Percentiles rank a stretch among this genome's conserved stretches.
phyloP scores from a whole-genome alignment of 2,888 invertebrate species.

The Luperina nickerlii region DNA sequence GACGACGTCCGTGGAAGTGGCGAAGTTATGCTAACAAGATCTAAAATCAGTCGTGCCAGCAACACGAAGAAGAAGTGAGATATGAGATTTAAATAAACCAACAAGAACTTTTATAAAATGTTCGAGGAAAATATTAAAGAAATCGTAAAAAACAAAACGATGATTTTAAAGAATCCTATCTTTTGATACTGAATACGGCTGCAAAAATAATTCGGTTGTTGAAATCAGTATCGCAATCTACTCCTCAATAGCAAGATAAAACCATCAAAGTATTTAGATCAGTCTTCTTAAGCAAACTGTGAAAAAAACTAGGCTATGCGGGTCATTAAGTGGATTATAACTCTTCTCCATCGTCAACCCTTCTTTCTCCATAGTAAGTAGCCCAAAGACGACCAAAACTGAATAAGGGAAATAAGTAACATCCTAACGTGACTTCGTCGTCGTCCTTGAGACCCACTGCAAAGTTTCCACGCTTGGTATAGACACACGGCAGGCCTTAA shows the following conservation, averaged over 20 bases:
- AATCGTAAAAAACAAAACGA: neutral
- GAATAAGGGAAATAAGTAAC: too few species aligned
- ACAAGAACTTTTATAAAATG: neutral
- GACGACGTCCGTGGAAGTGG: neutral
- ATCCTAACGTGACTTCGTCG: neutral
- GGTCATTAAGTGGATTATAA: neutral
- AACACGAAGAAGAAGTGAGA: neutral
- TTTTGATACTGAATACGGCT: neutral
- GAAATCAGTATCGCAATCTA: slow-evolving; percentile 20
- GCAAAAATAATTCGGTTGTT: neutral
- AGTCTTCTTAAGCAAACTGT: slow-evolving; percentile 20
- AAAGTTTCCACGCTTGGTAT: neutral
- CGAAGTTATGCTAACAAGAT: neutral
- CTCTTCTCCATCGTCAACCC: neutral
- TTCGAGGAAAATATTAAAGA: neutral
- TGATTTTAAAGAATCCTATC: neutral
- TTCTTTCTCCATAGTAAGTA: neutral
- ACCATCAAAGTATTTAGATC: slow-evolving; percentile 23
- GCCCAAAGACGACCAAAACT: neutral
- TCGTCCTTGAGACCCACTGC: neutral
- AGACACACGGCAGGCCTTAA: neutral
- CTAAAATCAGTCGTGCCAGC: too few species aligned
- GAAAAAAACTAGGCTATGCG: neutral
- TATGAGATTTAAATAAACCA: neutral
- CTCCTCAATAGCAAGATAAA: slow-evolving; percentile 12